Evolutionary conservation across 1,140 invertebrate genomes (phyloP), one percentile per base, ranked within the genome.

Genomic region (Oedothorax gibbosus): DNA sequence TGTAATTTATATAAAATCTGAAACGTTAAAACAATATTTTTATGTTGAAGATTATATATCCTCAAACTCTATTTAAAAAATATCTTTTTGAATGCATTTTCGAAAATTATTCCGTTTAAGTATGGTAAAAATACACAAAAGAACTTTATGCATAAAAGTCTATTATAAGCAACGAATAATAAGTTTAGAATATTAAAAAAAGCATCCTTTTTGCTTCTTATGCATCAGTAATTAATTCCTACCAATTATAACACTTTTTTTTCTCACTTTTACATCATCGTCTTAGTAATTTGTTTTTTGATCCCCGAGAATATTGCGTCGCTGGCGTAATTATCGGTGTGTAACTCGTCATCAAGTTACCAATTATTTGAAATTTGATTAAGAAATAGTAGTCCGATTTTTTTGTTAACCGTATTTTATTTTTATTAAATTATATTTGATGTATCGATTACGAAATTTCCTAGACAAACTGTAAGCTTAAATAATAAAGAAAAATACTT

Each of bases 291-390:
- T 71, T 71, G 68, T 21, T 73, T 73, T 54, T 73, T 12, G 51
- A 20, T 73, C 15, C 15, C 20, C 20, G 51, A 73, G 71, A 57
- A 73, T 56, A 73, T 57, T 73, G 21, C 71, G 57, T 73, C 71
- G 57, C 51, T 21, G 8, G 14, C 71, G 71, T 73, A 73, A 73
- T 73, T 73, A 73, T 73, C 53, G 51, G 57, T 56, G 68, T 73
- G 71, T 57, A 56, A 73, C 53, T 10, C 12, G 14, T 51, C 71
- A 20, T 73, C 71, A 73, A n/a, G 51, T 73, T 73, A 57, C 71
- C 71, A 73, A 73, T 73, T 73, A 73, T 73, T 73, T 57, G 71
- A 73, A 73, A 73, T 73, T 73, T 73, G 71, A 73, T 73, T 73
- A 73, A 73, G 51, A 35, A 73, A 73, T 73, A 56, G 51, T 57